These are phyloP conservation scores for Pseudorectes ferrugineus DNA, from an alignment of 2,113 vertebrate species.

Conservation along the genomic window DNA sequence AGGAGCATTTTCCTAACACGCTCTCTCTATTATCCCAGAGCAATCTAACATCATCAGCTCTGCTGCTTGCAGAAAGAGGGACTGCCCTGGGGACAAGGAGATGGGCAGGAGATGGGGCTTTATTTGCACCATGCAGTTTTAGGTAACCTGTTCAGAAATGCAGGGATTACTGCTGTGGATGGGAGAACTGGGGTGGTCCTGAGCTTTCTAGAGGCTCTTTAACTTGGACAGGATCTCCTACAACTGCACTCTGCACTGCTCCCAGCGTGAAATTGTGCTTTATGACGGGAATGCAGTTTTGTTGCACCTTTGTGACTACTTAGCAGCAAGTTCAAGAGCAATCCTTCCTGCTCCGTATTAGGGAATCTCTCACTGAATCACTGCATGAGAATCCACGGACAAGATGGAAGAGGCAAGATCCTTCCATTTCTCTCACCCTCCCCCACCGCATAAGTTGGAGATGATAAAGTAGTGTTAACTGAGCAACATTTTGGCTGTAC, in stretches of 20 bases:
- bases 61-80: background rate
- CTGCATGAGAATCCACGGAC: background rate
- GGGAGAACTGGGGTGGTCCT: background rate
- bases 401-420: background rate
- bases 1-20: background rate
- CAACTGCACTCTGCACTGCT: background rate
- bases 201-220: background rate
- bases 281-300: background rate
- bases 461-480: background rate
- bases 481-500: background rate
- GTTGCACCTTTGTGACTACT: background rate
- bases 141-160: background rate
- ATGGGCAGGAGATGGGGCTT: background rate
- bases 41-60: background rate
- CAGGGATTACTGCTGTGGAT: background rate
- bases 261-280: background rate
- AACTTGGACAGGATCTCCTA: background rate
- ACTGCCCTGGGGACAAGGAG: background rate
- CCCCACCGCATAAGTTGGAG: background rate
- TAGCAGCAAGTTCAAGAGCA: background rate
- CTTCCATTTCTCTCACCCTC: rapidly evolving
- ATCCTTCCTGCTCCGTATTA: background rate
- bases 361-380: background rate
- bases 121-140: background rate
- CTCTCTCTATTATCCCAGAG: background rate